Percentiles rank a stretch among this genome's conserved stretches.
phyloP scores from a whole-genome alignment of 2,113 vertebrate genomes.

The Tachuris rubrigastra region DNA sequence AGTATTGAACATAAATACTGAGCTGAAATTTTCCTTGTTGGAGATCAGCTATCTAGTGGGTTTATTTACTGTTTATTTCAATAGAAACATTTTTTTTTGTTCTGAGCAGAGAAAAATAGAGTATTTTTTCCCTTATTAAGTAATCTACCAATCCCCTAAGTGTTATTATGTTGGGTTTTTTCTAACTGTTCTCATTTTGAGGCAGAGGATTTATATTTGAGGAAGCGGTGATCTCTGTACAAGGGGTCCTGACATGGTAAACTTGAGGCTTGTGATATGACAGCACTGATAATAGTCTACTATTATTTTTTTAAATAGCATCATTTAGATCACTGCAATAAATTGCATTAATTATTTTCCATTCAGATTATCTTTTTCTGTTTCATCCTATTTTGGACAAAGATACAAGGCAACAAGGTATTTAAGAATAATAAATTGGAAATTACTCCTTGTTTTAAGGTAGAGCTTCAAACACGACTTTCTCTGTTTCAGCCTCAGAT shows the following conservation, averaged over 20 bases:
- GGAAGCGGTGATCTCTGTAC: neutral
- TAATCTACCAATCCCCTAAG: neutral
- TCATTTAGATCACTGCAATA: neutral
- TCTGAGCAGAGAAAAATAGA: neutral
- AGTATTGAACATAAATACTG: neutral
- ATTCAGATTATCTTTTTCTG: neutral
- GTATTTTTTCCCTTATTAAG: neutral
- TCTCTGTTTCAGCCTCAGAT: neutral
- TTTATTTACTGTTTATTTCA: neutral
- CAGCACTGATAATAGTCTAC: neutral
- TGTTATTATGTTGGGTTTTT: too few relatives aligned
- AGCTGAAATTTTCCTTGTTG: neutral
- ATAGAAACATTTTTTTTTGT: neutral
- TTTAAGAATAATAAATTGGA: neutral
- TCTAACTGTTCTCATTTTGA: neutral
- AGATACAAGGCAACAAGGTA: neutral
- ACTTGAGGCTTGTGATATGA: neutral
- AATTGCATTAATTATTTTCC: neutral
- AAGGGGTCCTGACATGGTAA: neutral
- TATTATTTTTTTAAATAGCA: neutral
- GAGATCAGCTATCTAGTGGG: neutral
- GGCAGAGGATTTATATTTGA: neutral
- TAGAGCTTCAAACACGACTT: neutral
- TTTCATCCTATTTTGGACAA: neutral
- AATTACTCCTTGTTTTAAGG: neutral